Conservation (phyloP, 2,113 vertebrate genomes). For the Albula goreensis region DNA sequence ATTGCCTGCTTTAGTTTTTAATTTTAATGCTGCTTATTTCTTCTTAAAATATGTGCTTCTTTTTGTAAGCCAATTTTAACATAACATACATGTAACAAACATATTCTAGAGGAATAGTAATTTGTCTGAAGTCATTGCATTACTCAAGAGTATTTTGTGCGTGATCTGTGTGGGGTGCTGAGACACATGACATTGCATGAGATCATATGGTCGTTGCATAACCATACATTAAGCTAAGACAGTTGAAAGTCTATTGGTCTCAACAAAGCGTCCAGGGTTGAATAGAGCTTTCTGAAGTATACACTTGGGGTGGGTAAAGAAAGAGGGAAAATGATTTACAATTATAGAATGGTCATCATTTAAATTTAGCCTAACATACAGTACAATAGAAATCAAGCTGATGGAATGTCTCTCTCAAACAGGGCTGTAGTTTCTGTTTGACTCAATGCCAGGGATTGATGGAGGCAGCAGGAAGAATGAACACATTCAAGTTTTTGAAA, state of each 20-base stretch:
- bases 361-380: neutral
- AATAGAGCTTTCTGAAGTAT: neutral
- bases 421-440: slow-evolving; percentile 1
- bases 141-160: neutral
- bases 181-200: neutral
- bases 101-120: no score
- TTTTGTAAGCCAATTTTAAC: no score
- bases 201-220: neutral
- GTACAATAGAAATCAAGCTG: neutral
- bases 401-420: neutral
- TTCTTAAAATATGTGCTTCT: no score
- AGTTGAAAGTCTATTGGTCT: neutral
- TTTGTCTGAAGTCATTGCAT: neutral
- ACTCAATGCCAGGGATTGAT: slow-evolving; percentile 25
- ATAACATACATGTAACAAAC: no score
- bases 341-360: neutral
- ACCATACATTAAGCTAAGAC: neutral
- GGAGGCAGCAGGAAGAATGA: slow-evolving; percentile 51
- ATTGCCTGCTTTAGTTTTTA: neutral
- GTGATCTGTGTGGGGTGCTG: neutral
- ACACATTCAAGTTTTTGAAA: slow-evolving; percentile 62
- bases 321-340: neutral
- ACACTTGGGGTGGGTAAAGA: neutral
- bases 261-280: neutral
- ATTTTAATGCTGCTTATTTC: neutral